Base-by-base conservation (phyloP, 2,113 vertebrate genomes). In the Reinhardtius hippoglossoides region DNA sequence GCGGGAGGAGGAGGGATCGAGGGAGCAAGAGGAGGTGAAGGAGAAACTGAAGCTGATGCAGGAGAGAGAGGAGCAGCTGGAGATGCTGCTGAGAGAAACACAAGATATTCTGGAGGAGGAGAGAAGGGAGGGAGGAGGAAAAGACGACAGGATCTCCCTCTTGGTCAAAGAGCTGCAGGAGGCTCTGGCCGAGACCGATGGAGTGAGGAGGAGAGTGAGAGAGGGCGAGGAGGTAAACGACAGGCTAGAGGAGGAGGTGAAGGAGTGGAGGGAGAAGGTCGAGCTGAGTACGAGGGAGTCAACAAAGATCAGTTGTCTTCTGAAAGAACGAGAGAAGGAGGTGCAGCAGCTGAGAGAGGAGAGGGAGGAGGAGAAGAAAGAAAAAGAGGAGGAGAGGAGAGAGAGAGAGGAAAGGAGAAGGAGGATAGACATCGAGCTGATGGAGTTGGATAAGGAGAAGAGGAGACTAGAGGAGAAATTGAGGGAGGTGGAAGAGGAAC, bases 221-320 rank as follows among this genome's bases (percentile, higher is more conserved):
- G 77, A 87, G 56, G 37, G 9, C 37, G 80, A 89, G 74, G 79
- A 87, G 65, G 50, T 18, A 37, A 3, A 3, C 0, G 8, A 52
- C 2, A 52, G 46, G 31, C 78, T 93, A 20, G 60, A 82, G 55
- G 82, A 86, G 63, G 92, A 93, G 68, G 24, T 74, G 61, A 81
- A 88, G 44, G 62, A 65, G 18, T 76, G 72, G 69, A 76, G 42
- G 57, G 65, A 67, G 58, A 83, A 71, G 26, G 68, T 55, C 4
- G 83, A 81, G 15, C 9, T 68, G 24, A 71, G 46, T 0, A 4
- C 5, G 0, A 75, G 9, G 1, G 86, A 91, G 57, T 5, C 24
- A 2, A 42, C 52, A 5, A 87, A 48, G 12, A 76, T 91, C 27
- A 72, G 58, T 0, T 74, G 50, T 1, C 27, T 80, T 31, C 65